Evolutionary conservation across 2,888 invertebrate genomes (phyloP), one percentile per base, ranked within the genome.

Genomic region (Buathra laborator): DNA sequence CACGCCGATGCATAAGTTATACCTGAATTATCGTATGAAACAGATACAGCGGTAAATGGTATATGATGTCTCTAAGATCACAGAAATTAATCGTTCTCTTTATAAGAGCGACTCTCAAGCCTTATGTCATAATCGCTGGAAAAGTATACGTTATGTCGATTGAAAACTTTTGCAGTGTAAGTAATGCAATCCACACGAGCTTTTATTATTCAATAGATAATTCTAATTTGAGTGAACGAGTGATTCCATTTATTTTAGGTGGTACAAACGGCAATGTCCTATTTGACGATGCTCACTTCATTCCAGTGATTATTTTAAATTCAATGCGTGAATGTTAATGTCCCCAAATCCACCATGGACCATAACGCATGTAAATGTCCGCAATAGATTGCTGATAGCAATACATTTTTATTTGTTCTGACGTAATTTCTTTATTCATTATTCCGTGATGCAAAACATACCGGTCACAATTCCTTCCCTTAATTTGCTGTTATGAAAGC

Each of bases 241-340:
- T 48, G 3, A 9, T 19, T 51, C 0, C 5, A 51, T 67, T 76
- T 14, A 24, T 59, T 72, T 68, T n/a, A 76, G 83, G 48, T 83
- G 3, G 10, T 86, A 2, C 77, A 78, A 62, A 84, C 84, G 29
- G 78, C 86, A 4, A 56, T 75, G 70, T 86, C 86, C 12, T 85
- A 77, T 24, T 85, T 85, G 19, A 85, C 85, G 1, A 56, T 85
- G 12, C 48, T 85, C 14, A 12, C 48, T 7, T 78, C 84, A 43
- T 19, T 86, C 37, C 84, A 76, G n/a, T 82, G 43, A 72, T 53
- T 16, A 24, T 24, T 24, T 24, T 24, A 24, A 2, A 24, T 24
- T 1, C 2, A 24, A 24, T 24, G 24, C 24, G 24, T 24, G 2
- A 24, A 24, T 24, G 2, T 0, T 24, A 24, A 24, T 24, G 24